Percentiles rank a stretch among this genome's conserved stretches.
These are phyloP conservation scores for Pelodytes ibericus DNA, from an alignment of 2,797 vertebrate genomes.

Conservation along the genomic window DNA sequence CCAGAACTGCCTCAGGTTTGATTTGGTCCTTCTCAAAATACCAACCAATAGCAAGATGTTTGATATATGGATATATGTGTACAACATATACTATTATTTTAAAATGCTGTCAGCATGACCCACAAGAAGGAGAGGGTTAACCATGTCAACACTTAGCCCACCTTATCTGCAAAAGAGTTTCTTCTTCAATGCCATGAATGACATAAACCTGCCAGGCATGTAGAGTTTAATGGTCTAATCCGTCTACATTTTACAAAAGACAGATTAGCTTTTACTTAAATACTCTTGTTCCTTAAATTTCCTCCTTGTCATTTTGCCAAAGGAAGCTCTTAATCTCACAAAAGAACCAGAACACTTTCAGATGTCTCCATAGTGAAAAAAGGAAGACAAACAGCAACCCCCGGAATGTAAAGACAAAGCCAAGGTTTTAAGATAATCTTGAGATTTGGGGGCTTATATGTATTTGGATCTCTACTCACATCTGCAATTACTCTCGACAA, in stretches of 20 bases:
- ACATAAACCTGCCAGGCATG: slow-evolving; percentile 60
- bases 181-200: slow-evolving; percentile 41
- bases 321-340: slow-evolving; percentile 75
- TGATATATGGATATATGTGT: too few species aligned
- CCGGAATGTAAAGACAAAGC: slow-evolving; percentile 52
- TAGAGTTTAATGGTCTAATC: slow-evolving; percentile 62
- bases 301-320: slow-evolving; percentile 71
- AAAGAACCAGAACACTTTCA: slow-evolving; percentile 67
- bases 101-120: not conserved
- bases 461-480: slow-evolving; percentile 34
- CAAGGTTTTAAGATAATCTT: slow-evolving; percentile 49
- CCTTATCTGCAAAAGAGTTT: slow-evolving; percentile 44
- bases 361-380: slow-evolving; percentile 59
- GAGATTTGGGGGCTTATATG: slow-evolving; percentile 22
- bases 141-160: slow-evolving; percentile 14
- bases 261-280: slow-evolving; percentile 74
- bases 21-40: too few species aligned
- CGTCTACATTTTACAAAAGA: slow-evolving; percentile 70
- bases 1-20: too few species aligned
- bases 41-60: too few species aligned
- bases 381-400: slow-evolving; percentile 54
- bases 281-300: slow-evolving; percentile 71
- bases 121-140: slow-evolving; percentile 11
- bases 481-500: slow-evolving; percentile 47
- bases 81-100: too few species aligned